Evolutionary conservation across 2,888 invertebrate species (phyloP).

Genomic region (Clistopyga incitator): DNA sequence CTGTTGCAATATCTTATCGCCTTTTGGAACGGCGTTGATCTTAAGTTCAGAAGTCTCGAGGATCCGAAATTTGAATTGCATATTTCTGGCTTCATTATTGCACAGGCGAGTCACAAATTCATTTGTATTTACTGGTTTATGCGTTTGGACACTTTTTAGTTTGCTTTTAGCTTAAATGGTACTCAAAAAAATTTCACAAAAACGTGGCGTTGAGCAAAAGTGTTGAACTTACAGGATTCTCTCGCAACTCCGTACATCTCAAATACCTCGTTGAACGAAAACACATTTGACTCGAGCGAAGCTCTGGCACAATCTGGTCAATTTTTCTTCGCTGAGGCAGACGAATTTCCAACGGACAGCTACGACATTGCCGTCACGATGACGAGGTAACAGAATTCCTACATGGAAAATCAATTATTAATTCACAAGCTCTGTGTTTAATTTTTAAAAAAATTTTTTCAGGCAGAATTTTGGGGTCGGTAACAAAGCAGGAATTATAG

Average conservation of each 20-base stretch:
- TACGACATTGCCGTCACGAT: slow-evolving; percentile 45
- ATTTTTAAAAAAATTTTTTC: too few relatives aligned
- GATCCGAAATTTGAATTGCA: slow-evolving; percentile 59
- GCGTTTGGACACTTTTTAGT: too few relatives aligned
- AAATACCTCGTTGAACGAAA: not conserved
- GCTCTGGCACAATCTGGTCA: not conserved
- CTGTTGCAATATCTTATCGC: slow-evolving; percentile 54
- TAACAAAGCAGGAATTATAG: not conserved
- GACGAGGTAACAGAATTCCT: slow-evolving; percentile 38
- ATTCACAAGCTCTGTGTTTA: too few relatives aligned
- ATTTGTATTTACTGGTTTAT: too few relatives aligned
- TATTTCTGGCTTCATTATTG: slow-evolving; percentile 61
- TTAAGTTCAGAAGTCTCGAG: slow-evolving; percentile 56
- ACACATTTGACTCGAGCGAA: not conserved
- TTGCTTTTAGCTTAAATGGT: too few relatives aligned
- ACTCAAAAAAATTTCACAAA: too few relatives aligned
- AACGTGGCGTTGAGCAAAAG: too few relatives aligned
- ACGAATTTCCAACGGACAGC: slow-evolving; percentile 31
- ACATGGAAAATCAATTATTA: not conserved
- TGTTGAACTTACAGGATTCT: slow-evolving; percentile 1
- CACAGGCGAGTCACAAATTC: slow-evolving; percentile 50
- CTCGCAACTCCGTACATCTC: slow-evolving; percentile 21
- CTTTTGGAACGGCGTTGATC: slow-evolving; percentile 63
- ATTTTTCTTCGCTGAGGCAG: slow-evolving; percentile 25
- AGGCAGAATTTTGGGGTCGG: slow-evolving; percentile 6